Percentiles rank a stretch among this genome's conserved stretches.
phyloP scores from a whole-genome alignment of 2,888 invertebrate species.

The Acronicta leporina region DNA sequence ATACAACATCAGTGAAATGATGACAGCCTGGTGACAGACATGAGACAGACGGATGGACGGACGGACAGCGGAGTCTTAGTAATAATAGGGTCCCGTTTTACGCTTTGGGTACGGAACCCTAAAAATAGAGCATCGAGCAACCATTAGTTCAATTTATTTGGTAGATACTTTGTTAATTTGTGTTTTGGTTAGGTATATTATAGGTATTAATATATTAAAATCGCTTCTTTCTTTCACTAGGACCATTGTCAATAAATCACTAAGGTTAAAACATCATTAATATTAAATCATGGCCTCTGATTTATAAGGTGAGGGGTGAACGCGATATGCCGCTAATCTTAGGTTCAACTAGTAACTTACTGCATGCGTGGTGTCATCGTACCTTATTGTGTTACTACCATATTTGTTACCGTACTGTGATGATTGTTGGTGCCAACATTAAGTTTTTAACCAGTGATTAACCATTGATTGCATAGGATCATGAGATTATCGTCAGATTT shows the following conservation, averaged over 20 bases:
- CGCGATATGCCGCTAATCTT: constrained; percentile 59
- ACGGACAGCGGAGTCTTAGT: too few species aligned
- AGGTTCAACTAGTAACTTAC: constrained; percentile 57
- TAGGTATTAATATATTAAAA: neutral
- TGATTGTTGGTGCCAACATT: neutral
- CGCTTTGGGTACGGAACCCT: too few species aligned
- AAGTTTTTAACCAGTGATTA: neutral
- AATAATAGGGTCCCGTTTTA: too few species aligned
- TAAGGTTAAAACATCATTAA: constrained; percentile 89
- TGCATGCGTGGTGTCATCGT: constrained; percentile 24
- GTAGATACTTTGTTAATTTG: too few species aligned
- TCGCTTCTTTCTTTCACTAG: constrained; percentile 44
- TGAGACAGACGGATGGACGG: too few species aligned
- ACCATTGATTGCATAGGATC: neutral
- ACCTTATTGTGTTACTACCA: constrained; percentile 2
- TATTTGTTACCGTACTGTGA: neutral
- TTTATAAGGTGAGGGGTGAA: constrained; percentile 75
- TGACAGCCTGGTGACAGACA: too few species aligned
- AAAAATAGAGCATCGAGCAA: too few species aligned
- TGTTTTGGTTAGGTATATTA: too few species aligned
- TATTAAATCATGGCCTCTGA: constrained; percentile 85
- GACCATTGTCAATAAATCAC: constrained; percentile 82
- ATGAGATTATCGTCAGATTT: neutral
- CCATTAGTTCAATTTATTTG: too few species aligned
- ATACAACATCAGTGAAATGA: too few species aligned